Evolutionary conservation across 2,113 vertebrate genomes (phyloP).

Genomic region (Rhinopomastus cyanomelas): DNA sequence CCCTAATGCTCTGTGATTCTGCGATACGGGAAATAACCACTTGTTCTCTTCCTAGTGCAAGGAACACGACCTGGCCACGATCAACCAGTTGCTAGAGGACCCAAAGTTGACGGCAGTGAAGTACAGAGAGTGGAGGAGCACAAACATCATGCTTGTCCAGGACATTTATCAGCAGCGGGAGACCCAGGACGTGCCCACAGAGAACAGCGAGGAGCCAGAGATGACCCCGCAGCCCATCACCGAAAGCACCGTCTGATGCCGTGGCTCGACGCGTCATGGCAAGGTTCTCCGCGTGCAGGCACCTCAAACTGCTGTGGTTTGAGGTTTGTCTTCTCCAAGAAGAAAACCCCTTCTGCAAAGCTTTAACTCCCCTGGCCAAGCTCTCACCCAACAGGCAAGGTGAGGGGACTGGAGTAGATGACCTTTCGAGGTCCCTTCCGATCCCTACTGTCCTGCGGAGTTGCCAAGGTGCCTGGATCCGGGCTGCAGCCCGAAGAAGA

Average conservation of each 20-base stretch:
- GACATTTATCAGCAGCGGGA: constrained; percentile 79
- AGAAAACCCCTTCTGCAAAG: neutral
- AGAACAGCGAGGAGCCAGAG: constrained; percentile 42
- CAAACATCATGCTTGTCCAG: constrained; percentile 84
- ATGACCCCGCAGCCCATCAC: constrained; percentile 7
- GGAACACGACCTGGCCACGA: constrained; percentile 87
- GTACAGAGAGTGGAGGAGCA: constrained; percentile 91
- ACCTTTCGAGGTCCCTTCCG: no score
- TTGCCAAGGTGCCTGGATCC: neutral
- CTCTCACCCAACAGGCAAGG: neutral
- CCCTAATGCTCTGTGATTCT: no score
- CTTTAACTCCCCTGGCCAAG: neutral
- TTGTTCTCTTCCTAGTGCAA: constrained; percentile 82
- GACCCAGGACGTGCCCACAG: constrained; percentile 17
- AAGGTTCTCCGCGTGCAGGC: neutral
- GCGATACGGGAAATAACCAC: neutral
- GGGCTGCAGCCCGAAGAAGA: neutral
- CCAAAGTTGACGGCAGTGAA: constrained; percentile 82
- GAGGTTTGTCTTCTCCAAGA: neutral
- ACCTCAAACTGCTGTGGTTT: constrained; percentile 15
- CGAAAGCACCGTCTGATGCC: constrained; percentile 69
- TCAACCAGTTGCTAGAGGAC: constrained; percentile 88
- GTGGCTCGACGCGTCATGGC: neutral
- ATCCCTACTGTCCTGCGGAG: no score
- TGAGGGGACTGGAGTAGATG: no score